Conservation (phyloP, 2,888 invertebrate genomes). For the Microchrysa polita region DNA sequence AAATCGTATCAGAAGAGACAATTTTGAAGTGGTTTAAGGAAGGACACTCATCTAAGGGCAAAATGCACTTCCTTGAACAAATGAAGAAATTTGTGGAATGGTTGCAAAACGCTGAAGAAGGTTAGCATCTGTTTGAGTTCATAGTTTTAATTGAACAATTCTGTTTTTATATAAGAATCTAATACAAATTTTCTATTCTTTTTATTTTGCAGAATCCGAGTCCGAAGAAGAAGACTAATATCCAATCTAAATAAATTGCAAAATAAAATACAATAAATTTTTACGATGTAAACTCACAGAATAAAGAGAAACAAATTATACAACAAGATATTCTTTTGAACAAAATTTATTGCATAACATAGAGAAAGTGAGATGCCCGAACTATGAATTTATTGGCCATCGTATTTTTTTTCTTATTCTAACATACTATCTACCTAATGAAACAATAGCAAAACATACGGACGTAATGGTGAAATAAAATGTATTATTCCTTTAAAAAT, state of each 20-base stretch:
- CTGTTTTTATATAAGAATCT: background rate
- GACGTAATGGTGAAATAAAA: no score
- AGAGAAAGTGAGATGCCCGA: slow-evolving; percentile 6
- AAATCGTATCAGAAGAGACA: slow-evolving; percentile 93
- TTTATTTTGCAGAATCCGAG: slow-evolving; percentile 61
- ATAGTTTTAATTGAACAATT: background rate
- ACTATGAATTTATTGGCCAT: background rate
- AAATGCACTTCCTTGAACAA: slow-evolving; percentile 97
- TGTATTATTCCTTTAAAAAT: no score
- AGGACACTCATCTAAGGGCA: slow-evolving; percentile 91
- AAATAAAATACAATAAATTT: slow-evolving; percentile 9
- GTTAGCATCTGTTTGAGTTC: slow-evolving; percentile 59
- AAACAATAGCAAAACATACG: no score
- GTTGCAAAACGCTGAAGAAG: slow-evolving; percentile 96
- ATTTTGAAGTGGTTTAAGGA: slow-evolving; percentile 97
- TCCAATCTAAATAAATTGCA: background rate
- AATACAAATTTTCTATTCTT: slow-evolving; percentile 29
- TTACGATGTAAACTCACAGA: slow-evolving; percentile 16
- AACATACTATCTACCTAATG: no score
- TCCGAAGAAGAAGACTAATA: slow-evolving; percentile 62
- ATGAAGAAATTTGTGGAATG: slow-evolving; percentile 98
- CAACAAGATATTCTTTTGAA: slow-evolving; percentile 35
- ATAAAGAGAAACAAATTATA: slow-evolving; percentile 24
- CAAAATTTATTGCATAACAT: slow-evolving; percentile 25
- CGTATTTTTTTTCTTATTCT: no score